phyloP scores from a whole-genome alignment of 2,113 vertebrate species.

The Bagarius yarrelli region DNA sequence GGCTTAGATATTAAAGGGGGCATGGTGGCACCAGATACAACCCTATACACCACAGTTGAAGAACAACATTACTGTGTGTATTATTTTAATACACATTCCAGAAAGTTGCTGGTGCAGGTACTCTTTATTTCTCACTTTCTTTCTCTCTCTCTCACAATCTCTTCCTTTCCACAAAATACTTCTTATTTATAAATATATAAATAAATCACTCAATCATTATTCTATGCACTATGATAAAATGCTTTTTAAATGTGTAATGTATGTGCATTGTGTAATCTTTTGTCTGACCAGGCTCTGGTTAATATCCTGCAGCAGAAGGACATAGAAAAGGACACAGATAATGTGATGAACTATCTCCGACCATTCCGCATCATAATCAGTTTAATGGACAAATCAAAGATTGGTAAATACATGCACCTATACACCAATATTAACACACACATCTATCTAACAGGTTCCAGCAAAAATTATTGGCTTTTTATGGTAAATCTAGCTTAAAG shows the following conservation, averaged over 20 bases:
- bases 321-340: constrained; percentile 72
- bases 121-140: background rate
- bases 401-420: constrained; percentile 76
- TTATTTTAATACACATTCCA: constrained; percentile 92
- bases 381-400: constrained; percentile 93
- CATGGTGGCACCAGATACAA: constrained; percentile 74
- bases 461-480: no score
- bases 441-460: no score
- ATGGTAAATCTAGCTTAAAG: no score
- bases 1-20: constrained; percentile 91
- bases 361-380: constrained; percentile 92
- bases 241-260: background rate
- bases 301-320: constrained; percentile 85
- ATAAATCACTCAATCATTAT: accelerated
- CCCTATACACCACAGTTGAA: constrained; percentile 71
- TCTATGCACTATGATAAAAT: background rate
- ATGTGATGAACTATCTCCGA: constrained; percentile 78
- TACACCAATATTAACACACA: background rate
- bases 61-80: constrained; percentile 76
- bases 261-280: background rate
- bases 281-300: constrained; percentile 76
- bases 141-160: background rate
- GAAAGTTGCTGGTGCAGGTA: constrained; percentile 88
- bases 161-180: background rate
- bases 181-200: background rate